Evolutionary conservation across 2,113 vertebrate genomes (phyloP).

Genomic region (Aepyceros melampus): DNA sequence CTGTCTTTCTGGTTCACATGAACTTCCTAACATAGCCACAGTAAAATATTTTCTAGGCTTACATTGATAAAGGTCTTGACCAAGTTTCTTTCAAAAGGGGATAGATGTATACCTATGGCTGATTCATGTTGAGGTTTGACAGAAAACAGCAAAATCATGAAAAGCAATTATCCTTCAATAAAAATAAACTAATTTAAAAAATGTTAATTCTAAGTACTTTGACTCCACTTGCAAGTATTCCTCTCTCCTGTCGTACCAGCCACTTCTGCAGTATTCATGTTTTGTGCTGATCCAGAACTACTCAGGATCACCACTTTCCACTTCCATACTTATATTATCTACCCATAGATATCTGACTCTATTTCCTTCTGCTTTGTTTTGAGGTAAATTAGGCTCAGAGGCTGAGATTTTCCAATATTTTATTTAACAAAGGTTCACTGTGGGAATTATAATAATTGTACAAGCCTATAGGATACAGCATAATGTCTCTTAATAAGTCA

Average conservation of each 20-base stretch:
- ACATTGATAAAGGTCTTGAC: neutral
- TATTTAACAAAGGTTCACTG: neutral
- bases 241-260: neutral
- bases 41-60: neutral
- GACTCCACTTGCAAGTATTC: neutral
- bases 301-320: neutral
- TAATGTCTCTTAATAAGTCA: neutral
- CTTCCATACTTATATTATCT: neutral
- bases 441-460: neutral
- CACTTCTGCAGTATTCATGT: neutral
- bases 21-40: neutral
- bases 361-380: neutral
- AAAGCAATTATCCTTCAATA: neutral
- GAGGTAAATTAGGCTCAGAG: neutral
- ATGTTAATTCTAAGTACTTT: neutral
- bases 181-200: neutral
- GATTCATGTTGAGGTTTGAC: neutral
- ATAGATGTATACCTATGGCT: neutral
- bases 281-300: neutral
- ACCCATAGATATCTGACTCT: neutral
- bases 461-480: neutral
- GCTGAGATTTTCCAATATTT: neutral
- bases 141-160: neutral
- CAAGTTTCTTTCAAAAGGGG: neutral
- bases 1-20: neutral